A percentile compares a stretch with the other conserved stretches of the same genome.
These are phyloP conservation scores for Lycopodina hypogea DNA, from an alignment of 37 sponge, comb jelly and placozoan species.

Conservation along the genomic window DNA sequence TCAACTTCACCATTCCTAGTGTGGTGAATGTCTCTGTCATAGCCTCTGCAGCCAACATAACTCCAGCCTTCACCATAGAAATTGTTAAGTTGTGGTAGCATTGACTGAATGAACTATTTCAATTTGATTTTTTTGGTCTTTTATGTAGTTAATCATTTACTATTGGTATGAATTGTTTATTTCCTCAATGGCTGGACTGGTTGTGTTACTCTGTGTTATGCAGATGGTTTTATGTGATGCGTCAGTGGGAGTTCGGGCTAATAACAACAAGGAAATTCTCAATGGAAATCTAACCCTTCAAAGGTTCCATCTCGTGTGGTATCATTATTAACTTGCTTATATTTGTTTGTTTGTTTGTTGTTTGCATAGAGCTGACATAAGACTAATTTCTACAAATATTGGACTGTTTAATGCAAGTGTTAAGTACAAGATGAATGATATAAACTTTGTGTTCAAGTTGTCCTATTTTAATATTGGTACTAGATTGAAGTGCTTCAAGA, in stretches of 20 bases:
- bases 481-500: constrained; percentile 54
- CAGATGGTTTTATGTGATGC: constrained; percentile 61
- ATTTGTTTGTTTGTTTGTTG: not conserved
- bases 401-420: constrained; percentile 57
- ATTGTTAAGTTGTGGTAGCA: constrained; percentile 33
- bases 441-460: not conserved
- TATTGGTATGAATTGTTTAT: not conserved
- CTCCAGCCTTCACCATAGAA: constrained; percentile 39
- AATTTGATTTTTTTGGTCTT: not conserved
- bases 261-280: constrained; percentile 40
- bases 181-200: too few relatives aligned
- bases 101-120: not conserved
- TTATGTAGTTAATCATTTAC: not conserved
- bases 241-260: constrained; percentile 25
- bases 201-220: not conserved
- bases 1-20: constrained; percentile 52
- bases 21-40: constrained; percentile 50
- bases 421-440: not conserved
- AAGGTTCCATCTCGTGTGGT: constrained; percentile 22
- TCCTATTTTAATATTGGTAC: not conserved
- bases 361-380: constrained; percentile 37
- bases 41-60: constrained; percentile 16
- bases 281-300: constrained; percentile 55
- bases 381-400: constrained; percentile 48
- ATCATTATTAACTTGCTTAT: not conserved